A percentile compares a stretch with the other conserved stretches of the same genome.
Conservation (phyloP, 1,140 invertebrate species). For the Gyrodactylus salaris region DNA sequence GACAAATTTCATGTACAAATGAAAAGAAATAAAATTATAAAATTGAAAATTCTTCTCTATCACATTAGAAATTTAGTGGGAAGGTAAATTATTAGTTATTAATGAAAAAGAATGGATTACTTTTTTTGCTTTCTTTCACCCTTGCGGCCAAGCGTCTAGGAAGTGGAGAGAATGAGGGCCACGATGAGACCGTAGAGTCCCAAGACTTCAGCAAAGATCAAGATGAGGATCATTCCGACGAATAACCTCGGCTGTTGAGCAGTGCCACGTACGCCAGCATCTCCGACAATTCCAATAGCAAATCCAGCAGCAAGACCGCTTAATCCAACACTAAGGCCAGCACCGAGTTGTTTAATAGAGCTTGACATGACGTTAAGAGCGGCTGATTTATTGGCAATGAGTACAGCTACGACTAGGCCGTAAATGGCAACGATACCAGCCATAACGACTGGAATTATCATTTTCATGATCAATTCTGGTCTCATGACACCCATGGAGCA, state of each 20-base stretch:
- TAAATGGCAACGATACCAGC: slow-evolving; percentile 99
- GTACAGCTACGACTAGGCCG: slow-evolving; percentile 81
- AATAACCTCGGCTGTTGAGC: slow-evolving; percentile 90
- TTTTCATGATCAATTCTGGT: slow-evolving; percentile 98
- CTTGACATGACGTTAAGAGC: slow-evolving; percentile 1
- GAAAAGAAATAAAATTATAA: no score
- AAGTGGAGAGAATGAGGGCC: slow-evolving; percentile 29
- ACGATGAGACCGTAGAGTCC: slow-evolving; percentile 98
- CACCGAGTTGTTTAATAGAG: slow-evolving; percentile 61
- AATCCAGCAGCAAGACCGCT: slow-evolving; percentile 84
- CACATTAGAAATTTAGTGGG: no score
- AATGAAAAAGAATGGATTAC: no score
- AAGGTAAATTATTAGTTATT: no score
- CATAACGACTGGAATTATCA: slow-evolving; percentile 99
- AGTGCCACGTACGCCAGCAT: slow-evolving; percentile 83
- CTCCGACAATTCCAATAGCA: slow-evolving; percentile 90
- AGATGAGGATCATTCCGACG: slow-evolving; percentile 97
- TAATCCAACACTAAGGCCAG: slow-evolving; percentile 76
- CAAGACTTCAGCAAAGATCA: slow-evolving; percentile 98
- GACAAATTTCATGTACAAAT: no score
- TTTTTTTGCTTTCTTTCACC: no score
- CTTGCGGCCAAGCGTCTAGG: no score
- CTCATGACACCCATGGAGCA: slow-evolving; percentile 98
- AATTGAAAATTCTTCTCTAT: no score
- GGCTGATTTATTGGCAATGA: slow-evolving; percentile 41